Evolutionary conservation across 92 coral and sea anemone genomes (phyloP), one percentile per base, ranked within the genome.

Genomic region (Heliopora coerulea): DNA sequence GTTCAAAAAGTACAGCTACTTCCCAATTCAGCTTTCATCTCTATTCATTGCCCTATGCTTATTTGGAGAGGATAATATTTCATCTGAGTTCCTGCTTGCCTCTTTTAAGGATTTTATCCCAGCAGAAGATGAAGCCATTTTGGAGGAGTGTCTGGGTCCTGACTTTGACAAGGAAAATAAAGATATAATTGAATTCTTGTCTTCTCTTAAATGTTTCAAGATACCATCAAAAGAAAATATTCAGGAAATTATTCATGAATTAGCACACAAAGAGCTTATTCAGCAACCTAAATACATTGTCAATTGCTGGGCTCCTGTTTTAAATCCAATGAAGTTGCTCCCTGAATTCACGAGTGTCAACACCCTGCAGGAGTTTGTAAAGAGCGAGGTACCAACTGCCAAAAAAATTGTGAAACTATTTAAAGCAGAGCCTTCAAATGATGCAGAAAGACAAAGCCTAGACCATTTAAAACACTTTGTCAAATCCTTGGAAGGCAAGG

Each of bases 391-490:
- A 68, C 80, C 84, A 79, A 68, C 84, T 44, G 70, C 88, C 20
- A 73, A 79, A 33, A 83, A 63, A 32, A 33, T 79, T 32, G 39
- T 72, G 7, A 79, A 72, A 21, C 44, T 83, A 65, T 83, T 83
- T 33, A 37, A 31, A 58, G 88, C 60, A n/a, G 79, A 83, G 21
- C 83, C 75, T 54, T 27, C 80, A 0, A 79, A 18, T 59, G 88
- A 80, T 34, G 83, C 83, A n/a, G 86, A 85, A 56, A 34, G 80
- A 29, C 29, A 58, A 27, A 59, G 75, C 68, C 56, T 85, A 23
- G 86, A 75, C 46, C 86, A 75, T 33, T 75, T 85, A 26, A 75
- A 81, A 28, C 65, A 78, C 59, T 80, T 68, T 67, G 62, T 66
- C 24, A 84, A 66, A 56, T 64, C 78, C n/a, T 69, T 80, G 1